phyloP scores from a whole-genome alignment of 2,113 vertebrate species.

The Setophaga coronata region DNA sequence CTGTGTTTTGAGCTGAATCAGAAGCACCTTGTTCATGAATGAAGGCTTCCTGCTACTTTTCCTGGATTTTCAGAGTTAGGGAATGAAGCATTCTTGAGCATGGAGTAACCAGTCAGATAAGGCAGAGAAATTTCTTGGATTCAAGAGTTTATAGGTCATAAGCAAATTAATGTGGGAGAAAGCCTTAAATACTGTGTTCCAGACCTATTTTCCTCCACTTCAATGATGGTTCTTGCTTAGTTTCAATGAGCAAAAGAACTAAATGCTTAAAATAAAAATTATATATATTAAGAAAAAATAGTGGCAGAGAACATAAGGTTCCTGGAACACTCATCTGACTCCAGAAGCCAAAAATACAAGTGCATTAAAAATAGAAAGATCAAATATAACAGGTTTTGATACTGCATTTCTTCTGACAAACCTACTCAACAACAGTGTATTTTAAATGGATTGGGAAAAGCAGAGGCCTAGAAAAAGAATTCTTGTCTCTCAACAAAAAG shows the following conservation, averaged over 20 bases:
- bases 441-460: neutral
- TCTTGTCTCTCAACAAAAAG: neutral
- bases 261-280: neutral
- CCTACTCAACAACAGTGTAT: neutral
- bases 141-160: neutral
- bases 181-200: neutral
- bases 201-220: neutral
- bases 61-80: neutral
- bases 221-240: neutral
- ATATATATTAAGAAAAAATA: neutral
- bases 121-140: neutral
- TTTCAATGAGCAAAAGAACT: neutral
- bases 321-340: constrained; percentile 1
- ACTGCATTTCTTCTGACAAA: neutral
- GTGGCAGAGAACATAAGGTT: neutral
- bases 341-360: constrained; percentile 9
- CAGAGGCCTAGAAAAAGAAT: neutral
- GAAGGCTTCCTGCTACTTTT: neutral
- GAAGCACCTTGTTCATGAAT: neutral
- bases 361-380: neutral
- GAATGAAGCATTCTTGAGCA: neutral
- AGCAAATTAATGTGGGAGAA: neutral
- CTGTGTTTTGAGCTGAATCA: neutral
- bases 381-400: neutral
- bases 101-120: neutral